A percentile compares a stretch with the other conserved stretches of the same genome.
These are phyloP conservation scores for Drosophila prolongata DNA, from an alignment of 2,888 invertebrate genomes.

Conservation along the genomic window DNA sequence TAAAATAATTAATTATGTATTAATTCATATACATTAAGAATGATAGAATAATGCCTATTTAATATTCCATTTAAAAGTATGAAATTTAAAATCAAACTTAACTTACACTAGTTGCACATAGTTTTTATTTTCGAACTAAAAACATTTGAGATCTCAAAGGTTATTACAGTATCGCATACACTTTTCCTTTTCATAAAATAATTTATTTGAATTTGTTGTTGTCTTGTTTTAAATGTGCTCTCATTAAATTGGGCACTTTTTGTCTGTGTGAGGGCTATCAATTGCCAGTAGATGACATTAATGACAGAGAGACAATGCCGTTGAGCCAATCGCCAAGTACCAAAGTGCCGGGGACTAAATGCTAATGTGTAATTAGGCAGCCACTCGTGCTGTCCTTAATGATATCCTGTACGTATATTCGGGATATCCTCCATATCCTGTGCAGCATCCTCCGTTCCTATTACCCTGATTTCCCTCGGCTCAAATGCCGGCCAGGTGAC, in stretches of 20 bases:
- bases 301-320: slow-evolving; percentile 3
- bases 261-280: neutral
- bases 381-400: slow-evolving; percentile 43
- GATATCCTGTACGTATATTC: slow-evolving; percentile 49
- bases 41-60: too few species aligned
- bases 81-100: too few species aligned
- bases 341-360: slow-evolving; percentile 8
- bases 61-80: too few species aligned
- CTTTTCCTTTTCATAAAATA: too few species aligned
- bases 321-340: neutral
- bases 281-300: slow-evolving; percentile 10
- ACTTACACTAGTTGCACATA: too few species aligned
- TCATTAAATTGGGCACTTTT: neutral
- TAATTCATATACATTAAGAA: too few species aligned
- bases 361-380: slow-evolving; percentile 65
- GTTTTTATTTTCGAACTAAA: too few species aligned
- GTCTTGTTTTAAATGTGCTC: neutral
- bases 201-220: too few species aligned
- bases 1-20: too few species aligned
- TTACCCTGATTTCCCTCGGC: neutral
- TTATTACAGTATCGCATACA: too few species aligned
- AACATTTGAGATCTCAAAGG: too few species aligned
- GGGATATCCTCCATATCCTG: neutral
- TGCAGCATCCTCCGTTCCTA: too few species aligned
- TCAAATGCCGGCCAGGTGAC: slow-evolving; percentile 13